phyloP scores from a whole-genome alignment of 1,140 invertebrate genomes.

The Hypothenemus hampei region DNA sequence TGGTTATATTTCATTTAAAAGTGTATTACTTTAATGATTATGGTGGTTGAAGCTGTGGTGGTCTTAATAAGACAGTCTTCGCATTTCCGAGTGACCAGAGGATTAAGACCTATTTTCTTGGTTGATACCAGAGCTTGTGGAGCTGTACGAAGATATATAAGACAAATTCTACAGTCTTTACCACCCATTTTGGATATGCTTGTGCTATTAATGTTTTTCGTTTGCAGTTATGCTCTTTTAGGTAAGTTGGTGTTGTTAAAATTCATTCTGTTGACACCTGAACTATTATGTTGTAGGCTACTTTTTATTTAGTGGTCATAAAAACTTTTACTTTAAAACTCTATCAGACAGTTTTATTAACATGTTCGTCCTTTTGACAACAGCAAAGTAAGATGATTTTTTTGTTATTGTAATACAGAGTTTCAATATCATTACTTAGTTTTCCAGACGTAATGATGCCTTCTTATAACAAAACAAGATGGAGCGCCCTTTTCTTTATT shows the following conservation, averaged over 20 bases:
- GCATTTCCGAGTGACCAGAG: slow-evolving; percentile 82
- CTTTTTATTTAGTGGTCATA: slow-evolving; percentile 71
- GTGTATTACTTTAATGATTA: slow-evolving; percentile 72
- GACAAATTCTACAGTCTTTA: slow-evolving; percentile 76
- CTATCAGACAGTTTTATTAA: slow-evolving; percentile 81
- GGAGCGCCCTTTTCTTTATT: slow-evolving; percentile 83
- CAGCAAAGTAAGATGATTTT: slow-evolving; percentile 74
- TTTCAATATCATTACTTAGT: slow-evolving; percentile 48
- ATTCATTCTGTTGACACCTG: neutral
- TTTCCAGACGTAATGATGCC: slow-evolving; percentile 95
- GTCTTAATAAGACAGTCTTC: slow-evolving; percentile 77
- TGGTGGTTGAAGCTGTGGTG: slow-evolving; percentile 79
- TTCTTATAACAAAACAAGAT: slow-evolving; percentile 72
- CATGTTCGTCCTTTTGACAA: slow-evolving; percentile 85
- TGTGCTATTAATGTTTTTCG: slow-evolving; percentile 77
- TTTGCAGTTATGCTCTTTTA: slow-evolving; percentile 75
- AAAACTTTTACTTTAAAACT: slow-evolving; percentile 73
- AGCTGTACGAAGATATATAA: slow-evolving; percentile 64
- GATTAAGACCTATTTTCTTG: slow-evolving; percentile 83
- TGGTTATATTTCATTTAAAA: slow-evolving; percentile 51
- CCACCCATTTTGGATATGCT: slow-evolving; percentile 89
- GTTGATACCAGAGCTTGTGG: slow-evolving; percentile 83
- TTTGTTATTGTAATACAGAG: neutral
- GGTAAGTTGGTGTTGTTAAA: slow-evolving; percentile 12
- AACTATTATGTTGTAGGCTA: slow-evolving; percentile 52